These are phyloP conservation scores for Clamator glandarius DNA, from an alignment of 2,797 vertebrate genomes.

Conservation along the genomic window DNA sequence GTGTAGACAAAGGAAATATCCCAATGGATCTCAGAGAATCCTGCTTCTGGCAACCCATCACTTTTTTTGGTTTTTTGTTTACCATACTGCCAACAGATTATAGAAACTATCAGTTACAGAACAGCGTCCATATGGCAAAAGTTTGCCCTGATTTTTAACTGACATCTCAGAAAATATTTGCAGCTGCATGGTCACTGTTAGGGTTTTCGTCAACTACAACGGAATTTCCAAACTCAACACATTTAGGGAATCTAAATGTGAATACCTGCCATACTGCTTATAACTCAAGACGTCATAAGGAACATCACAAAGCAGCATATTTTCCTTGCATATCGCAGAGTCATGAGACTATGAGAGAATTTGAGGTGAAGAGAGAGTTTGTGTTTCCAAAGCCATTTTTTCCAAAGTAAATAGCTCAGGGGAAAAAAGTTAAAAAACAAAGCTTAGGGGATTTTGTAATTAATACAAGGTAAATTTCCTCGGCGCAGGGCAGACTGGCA, in stretches of 20 bases:
- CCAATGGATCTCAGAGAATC: not conserved
- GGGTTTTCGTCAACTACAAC: not conserved
- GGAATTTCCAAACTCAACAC: not conserved
- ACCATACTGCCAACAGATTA: not conserved
- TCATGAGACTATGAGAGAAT: not conserved
- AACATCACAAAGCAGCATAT: not conserved
- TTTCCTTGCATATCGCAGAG: not conserved
- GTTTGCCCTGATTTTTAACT: not conserved
- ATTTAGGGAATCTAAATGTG: not conserved
- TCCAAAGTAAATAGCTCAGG: not conserved
- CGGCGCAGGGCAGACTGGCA: rapidly evolving
- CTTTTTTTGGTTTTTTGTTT: not conserved
- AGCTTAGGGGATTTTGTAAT: not conserved
- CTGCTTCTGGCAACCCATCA: not conserved
- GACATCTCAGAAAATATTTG: not conserved
- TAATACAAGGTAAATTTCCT: not conserved
- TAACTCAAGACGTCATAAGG: not conserved
- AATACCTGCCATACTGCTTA: not conserved
- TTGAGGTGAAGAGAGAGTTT: not conserved
- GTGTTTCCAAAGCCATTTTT: not conserved
- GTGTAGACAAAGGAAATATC: not conserved
- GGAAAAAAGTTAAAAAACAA: no score
- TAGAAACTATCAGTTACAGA: not conserved
- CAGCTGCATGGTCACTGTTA: not conserved
- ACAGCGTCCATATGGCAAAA: not conserved